Conservation (phyloP, 2,797 vertebrate genomes). For the Aplochiton taeniatus region DNA sequence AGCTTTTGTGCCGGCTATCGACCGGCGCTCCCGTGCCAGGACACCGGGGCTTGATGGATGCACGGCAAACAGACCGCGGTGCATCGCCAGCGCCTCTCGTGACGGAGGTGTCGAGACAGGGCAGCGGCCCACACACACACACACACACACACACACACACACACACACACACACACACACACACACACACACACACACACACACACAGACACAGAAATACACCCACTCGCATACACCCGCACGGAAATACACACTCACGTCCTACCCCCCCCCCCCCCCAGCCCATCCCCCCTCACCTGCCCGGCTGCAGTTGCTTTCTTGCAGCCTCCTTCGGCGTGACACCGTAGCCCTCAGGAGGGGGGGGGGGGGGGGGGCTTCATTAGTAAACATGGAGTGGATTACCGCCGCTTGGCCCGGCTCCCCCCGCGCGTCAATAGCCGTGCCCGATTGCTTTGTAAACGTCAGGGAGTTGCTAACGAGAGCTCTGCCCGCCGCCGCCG, state of each 20-base stretch:
- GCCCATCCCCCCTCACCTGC: conserved; percentile 1
- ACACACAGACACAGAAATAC: not conserved
- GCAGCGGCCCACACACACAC: conserved; percentile 18
- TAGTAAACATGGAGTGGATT: conserved; percentile 68
- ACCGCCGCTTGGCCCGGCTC: conserved; percentile 60
- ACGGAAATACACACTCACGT: not conserved
- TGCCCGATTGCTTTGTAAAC: conserved; percentile 65
- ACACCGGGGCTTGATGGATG: conserved; percentile 71
- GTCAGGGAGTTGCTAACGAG: conserved; percentile 47
- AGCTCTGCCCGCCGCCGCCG: conserved; percentile 38
- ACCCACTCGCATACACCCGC: not conserved
- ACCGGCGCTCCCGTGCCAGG: conserved; percentile 62
- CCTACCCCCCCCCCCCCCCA: not conserved
- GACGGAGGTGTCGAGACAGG: conserved; percentile 60
- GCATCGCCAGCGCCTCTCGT: conserved; percentile 62
- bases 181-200: not conserved
- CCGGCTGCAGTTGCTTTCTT: conserved; percentile 19
- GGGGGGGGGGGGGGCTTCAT: no score
- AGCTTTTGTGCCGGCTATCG: conserved; percentile 77
- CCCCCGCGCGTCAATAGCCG: conserved; percentile 52
- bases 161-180: not conserved
- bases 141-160: not conserved
- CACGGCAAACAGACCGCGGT: conserved; percentile 72
- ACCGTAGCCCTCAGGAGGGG: conserved; percentile 1
- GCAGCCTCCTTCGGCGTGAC: conserved; percentile 12